Evolutionary conservation across 2,888 invertebrate species (phyloP), one percentile per base, ranked within the genome.

Genomic region (Rhabditophanes sp.): DNA sequence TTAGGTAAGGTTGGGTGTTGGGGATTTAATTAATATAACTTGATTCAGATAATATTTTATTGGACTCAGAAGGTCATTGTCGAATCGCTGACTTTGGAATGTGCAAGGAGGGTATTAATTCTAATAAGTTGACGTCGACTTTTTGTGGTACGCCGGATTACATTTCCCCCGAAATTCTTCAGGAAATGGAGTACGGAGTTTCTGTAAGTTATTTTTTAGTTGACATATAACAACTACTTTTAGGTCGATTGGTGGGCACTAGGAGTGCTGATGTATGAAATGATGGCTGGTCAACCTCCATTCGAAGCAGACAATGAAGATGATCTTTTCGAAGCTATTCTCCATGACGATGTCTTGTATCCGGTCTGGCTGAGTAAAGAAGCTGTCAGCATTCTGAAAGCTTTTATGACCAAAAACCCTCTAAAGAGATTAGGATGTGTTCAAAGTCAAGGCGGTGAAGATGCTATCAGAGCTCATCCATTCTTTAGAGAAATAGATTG

Each of bases 231-330:
- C 9, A 12, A 22, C 19, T 1, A 11, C 90, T 82, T 90, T 90
- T 69, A 90, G 90, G 75, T 90, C 93, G 90, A 80, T 90, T 82
- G 88, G 87, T 1, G 90, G 93, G 0, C 93, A 93, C 69, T 35
- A 33, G 19, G n/a, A 3, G 22, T 23, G 9, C 75, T 90, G 27
- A 82, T 90, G 82, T 93, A 93, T 70, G 90, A 93, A 75, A 93
- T 93, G 90, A 80, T 90, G 82, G 90, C 88, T 1, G 90, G 93
- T 0, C 93, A 96, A 69, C 93, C 93, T 39, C 93, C 93, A 9
- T 96, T 96, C 71, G 93, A 96, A 73, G 93, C 93, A 3, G 93
- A 96, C 71, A 93, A 93, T 72, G 96, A 96, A 71, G 93, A 96
- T 69, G 93, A 96, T 69, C 75, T 96, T 42, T 96, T 96, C 72